Base-by-base conservation (phyloP, 2,113 vertebrate species). In the Lophius piscatorius region DNA sequence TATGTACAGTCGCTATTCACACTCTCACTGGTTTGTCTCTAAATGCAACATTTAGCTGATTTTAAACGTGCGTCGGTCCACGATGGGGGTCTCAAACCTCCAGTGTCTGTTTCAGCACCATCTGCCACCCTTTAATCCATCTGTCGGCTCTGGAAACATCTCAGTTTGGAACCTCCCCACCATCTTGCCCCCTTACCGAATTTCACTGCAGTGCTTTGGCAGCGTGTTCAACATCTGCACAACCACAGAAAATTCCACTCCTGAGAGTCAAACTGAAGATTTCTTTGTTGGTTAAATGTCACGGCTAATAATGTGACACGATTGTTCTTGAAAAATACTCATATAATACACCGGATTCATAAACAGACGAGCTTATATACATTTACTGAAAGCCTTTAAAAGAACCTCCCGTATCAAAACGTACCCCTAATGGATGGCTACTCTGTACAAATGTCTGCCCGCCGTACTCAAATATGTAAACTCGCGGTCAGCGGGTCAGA, bases 41-140 rank as follows among this genome's bases (percentile, higher is more conserved):
- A 10, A 58, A 42, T 6, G 16, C 14, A 6, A n/a, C 18, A 28
- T 42, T 55, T 52, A 51, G 9, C 39, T 24, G 20, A 50, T 3
- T 4, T n/a, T n/a, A n/a, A n/a, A n/a, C n/a, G n/a, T n/a, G n/a
- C n/a, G n/a, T n/a, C n/a, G n/a, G n/a, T n/a, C 17, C 41, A 21
- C 20, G 39, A 50, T 13, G 35, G 31, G 39, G 36, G 63, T 12
- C 52, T 63, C 52, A 23, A 40, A 34, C 68, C 52, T 10, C 11
- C 45, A 31, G 70, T 70, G 24, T 85, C 74, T 38, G 28, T 82
- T 86, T 84, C 80, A 76, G 70, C 1, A 24, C 82, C 88, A 88
- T 88, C 87, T 90, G 87, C 63, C 62, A 20, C 51, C n/a, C 34
- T 69, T 76, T 29, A 49, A 80, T 57, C 87, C 87, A 90, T 90